phyloP scores from a whole-genome alignment of 2,797 vertebrate genomes.

The Geotrypetes seraphini region DNA sequence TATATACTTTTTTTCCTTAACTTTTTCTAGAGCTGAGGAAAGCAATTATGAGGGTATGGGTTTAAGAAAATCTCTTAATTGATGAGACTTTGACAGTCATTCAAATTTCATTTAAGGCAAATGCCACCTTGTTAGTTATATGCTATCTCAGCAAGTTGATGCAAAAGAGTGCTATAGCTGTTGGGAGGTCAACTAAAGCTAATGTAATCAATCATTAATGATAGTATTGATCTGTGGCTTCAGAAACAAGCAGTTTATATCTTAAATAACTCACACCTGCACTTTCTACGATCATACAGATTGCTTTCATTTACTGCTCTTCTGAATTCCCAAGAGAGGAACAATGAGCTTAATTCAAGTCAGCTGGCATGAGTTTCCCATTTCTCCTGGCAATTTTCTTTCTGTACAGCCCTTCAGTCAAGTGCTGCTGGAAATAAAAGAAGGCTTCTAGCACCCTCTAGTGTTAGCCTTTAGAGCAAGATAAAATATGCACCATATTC shows the following conservation, averaged over 20 bases:
- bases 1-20: too few species aligned
- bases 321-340: background rate
- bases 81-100: background rate
- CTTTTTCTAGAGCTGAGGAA: too few species aligned
- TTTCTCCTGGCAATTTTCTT: too few species aligned
- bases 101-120: background rate
- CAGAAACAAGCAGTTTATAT: background rate
- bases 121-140: too few species aligned
- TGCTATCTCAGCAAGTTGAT: too few species aligned
- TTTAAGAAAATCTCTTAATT: background rate
- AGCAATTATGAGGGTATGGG: too few species aligned
- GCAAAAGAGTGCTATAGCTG: too few species aligned
- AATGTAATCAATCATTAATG: background rate
- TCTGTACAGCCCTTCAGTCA: too few species aligned
- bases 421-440: too few species aligned
- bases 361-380: background rate
- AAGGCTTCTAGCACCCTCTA: constrained; percentile 22
- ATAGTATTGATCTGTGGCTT: background rate
- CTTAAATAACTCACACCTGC: background rate
- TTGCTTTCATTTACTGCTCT: background rate
- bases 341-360: background rate
- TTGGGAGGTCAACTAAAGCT: background rate
- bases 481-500: too few species aligned
- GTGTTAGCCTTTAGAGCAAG: background rate
- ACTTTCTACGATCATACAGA: background rate